Base-by-base conservation (phyloP, 2,797 vertebrate species). In the Chelon labrosus region DNA sequence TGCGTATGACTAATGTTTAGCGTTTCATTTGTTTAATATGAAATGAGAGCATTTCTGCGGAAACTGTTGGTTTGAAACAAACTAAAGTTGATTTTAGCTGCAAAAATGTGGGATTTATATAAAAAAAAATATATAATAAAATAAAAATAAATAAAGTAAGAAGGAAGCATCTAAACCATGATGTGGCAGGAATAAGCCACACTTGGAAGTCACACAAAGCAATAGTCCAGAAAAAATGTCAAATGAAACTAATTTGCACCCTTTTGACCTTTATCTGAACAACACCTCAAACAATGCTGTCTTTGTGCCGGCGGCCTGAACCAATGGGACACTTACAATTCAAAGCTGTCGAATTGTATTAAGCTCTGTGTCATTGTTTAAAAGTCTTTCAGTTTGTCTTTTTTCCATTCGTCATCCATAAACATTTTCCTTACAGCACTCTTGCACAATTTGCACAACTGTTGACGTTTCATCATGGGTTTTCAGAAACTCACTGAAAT, bases 391-490 rank as follows among this genome's bases (percentile, higher is more conserved):
- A 13, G n/a, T n/a, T 13, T 4, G 35, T 17, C n/a, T 22, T 17
- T 0, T 46, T 35, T 61, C 6, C n/a, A 52, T 3, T 46, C 11
- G 19, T 50, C 50, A 37, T 38, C 20, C 51, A 59, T 7, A 31
- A n/a, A 39, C 55, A 41, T 66, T 44, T 16, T 41, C 10, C 31
- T 47, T 46, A 7, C 0, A 9, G 2, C 2, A 2, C 22, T 59
- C 54, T 19, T 2, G 44, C 22, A 22, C 22, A 22, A 22, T 22
- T 22, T 22, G 22, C 22, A 22, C 3, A 3, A 22, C 22, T 22
- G 22, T 22, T 22, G 22, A 22, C 22, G 37, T 77, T 81, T 73
- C 25, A 14, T 80, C 44, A 56, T 2, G 65, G 4, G 3, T 9
- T 67, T 51, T 62, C 9, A 42, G 20, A 8, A 55, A 5, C 4